phyloP scores from a whole-genome alignment of 2,113 vertebrate genomes.

The Callipepla californica region DNA sequence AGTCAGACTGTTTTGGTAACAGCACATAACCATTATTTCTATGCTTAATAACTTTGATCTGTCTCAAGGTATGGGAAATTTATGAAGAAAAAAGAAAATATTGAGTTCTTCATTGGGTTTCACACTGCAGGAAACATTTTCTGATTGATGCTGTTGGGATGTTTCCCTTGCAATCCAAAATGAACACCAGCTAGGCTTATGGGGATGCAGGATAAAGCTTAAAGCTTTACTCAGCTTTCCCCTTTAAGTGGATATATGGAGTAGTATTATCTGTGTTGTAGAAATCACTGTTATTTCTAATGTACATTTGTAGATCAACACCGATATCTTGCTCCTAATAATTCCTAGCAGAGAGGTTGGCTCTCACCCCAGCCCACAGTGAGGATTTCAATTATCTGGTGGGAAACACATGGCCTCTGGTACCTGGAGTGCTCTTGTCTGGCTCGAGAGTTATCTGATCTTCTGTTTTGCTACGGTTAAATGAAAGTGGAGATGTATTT shows the following conservation, averaged over 20 bases:
- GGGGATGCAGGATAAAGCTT: not conserved
- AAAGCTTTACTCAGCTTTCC: not conserved
- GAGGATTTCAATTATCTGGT: not conserved
- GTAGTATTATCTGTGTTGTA: not conserved
- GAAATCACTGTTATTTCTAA: not conserved
- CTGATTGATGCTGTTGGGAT: not conserved
- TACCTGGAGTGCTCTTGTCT: not conserved
- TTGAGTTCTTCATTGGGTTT: not conserved
- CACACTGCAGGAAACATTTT: not conserved
- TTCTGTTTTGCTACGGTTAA: not conserved
- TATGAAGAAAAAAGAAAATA: not conserved
- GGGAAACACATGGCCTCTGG: not conserved
- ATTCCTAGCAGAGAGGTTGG: not conserved
- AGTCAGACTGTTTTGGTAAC: not conserved
- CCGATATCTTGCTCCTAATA: not conserved
- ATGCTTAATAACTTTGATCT: not conserved
- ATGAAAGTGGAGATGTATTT: not conserved
- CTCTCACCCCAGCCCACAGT: not conserved
- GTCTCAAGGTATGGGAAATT: not conserved
- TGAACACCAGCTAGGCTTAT: not conserved
- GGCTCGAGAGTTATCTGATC: not conserved
- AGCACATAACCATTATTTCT: not conserved
- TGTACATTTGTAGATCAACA: not conserved
- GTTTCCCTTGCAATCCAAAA: not conserved
- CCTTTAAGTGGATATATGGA: not conserved